These are phyloP conservation scores for human DNA, from an alignment of 2,113 vertebrate genomes.

Conservation along the genomic window GRCh38 chr2:53750001-53750500, in stretches of 20 bases:
- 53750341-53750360: background rate
- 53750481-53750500: background rate
- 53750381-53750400: slow-evolving; percentile 28
- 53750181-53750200: background rate
- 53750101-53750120: background rate
- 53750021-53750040: background rate
- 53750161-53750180: background rate
- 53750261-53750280: background rate
- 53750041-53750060: background rate
- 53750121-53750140: background rate
- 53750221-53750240: background rate
- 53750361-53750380: slow-evolving; percentile 40
- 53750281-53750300: background rate
- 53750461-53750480: slow-evolving; percentile 9
- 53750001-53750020: background rate
- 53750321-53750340: background rate
- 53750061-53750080: background rate
- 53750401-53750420: slow-evolving; percentile 32
- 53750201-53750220: background rate
- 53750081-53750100: background rate
- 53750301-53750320: slow-evolving; percentile 22
- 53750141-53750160: background rate
- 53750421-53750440: slow-evolving; percentile 40
- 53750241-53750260: background rate
- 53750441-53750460: slow-evolving; percentile 15